Evolutionary conservation across 2,113 vertebrate genomes (phyloP).

Genomic region (Zosterops pallidus): DNA sequence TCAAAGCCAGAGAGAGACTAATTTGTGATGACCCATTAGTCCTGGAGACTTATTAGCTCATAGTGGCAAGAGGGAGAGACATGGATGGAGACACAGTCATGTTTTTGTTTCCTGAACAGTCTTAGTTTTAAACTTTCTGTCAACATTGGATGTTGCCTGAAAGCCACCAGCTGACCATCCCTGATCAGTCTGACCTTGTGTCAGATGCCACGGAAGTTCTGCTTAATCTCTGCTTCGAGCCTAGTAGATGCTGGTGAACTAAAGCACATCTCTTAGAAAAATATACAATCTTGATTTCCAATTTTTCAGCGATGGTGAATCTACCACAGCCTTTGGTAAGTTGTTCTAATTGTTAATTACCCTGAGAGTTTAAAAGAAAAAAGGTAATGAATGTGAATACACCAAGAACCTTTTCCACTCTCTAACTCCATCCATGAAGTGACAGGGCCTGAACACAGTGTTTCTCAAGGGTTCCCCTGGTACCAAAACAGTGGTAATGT

Average conservation of each 20-base stretch:
- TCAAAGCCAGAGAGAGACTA: background rate
- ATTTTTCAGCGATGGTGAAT: constrained; percentile 28
- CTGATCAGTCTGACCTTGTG: background rate
- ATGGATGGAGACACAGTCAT: background rate
- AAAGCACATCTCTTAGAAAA: constrained; percentile 52
- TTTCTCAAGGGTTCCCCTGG: background rate
- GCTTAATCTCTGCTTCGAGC: constrained; percentile 26
- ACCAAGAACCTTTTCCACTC: background rate
- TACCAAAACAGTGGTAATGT: background rate
- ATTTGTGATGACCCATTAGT: background rate
- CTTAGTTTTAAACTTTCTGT: background rate
- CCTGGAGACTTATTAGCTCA: background rate
- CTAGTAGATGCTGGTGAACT: constrained; percentile 18
- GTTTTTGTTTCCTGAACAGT: background rate
- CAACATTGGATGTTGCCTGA: constrained; percentile 8
- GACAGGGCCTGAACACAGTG: background rate
- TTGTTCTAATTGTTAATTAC: constrained; percentile 47
- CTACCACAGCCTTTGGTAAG: constrained; percentile 47
- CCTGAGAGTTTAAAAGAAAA: background rate
- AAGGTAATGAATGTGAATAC: background rate
- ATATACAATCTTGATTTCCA: constrained; percentile 41
- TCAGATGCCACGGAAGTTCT: background rate
- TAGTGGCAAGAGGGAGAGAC: background rate
- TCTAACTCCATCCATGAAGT: background rate
- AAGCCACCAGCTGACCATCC: constrained; percentile 1